These are phyloP conservation scores for Australoheros facetus DNA, from an alignment of 2,797 vertebrate species.

Conservation along the genomic window DNA sequence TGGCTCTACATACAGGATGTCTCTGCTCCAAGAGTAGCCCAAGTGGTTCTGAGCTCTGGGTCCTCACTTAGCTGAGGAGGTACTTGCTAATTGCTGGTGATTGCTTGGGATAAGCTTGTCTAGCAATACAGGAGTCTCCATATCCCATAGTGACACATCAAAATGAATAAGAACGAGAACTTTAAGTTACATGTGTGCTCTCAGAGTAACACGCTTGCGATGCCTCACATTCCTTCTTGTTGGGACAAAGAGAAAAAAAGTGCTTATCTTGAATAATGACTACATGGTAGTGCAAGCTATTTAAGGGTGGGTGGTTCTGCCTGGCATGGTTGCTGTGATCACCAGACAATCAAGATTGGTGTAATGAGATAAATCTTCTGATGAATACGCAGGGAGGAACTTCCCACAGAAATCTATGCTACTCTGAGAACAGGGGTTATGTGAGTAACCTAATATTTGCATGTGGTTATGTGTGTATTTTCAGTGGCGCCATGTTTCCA, in stretches of 20 bases:
- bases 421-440: neutral
- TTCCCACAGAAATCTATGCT: neutral
- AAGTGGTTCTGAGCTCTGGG: too few relatives aligned
- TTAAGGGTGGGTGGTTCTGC: neutral
- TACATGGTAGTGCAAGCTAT: fast-evolving
- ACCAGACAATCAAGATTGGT: too few relatives aligned
- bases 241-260: fast-evolving
- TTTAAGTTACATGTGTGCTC: neutral
- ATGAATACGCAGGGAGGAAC: neutral
- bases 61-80: too few relatives aligned
- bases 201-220: neutral
- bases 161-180: neutral
- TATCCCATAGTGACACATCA: too few relatives aligned
- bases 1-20: too few relatives aligned
- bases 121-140: too few relatives aligned
- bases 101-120: too few relatives aligned
- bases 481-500: constrained; percentile 81
- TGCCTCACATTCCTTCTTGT: neutral
- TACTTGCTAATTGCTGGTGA: too few relatives aligned
- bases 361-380: neutral
- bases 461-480: constrained; percentile 19
- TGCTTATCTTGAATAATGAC: neutral
- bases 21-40: too few relatives aligned
- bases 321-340: too few relatives aligned
- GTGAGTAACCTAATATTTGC: neutral